phyloP scores from a whole-genome alignment of 1,140 invertebrate species.

The Trissolcus basalis region DNA sequence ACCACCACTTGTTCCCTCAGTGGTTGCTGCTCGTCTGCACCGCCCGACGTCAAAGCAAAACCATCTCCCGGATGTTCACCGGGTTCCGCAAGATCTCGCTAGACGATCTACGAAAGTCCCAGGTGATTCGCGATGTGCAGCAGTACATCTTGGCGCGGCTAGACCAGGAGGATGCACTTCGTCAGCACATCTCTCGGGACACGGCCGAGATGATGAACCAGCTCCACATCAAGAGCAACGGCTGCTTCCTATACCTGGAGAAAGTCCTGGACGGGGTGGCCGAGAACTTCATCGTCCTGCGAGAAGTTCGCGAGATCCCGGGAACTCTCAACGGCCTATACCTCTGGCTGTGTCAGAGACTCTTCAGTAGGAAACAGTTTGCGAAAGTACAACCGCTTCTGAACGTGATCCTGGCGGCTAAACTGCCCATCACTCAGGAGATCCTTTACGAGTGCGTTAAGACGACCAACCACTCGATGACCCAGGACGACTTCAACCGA shows the following conservation, averaged over 20 bases:
- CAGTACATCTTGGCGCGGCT: constrained; percentile 94
- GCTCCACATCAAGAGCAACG: constrained; percentile 96
- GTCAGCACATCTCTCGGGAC: constrained; percentile 87
- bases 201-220: constrained; percentile 97
- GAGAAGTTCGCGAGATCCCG: constrained; percentile 92
- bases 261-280: constrained; percentile 94
- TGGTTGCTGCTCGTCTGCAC: constrained; percentile 95
- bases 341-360: constrained; percentile 93
- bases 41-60: constrained; percentile 89
- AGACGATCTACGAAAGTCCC: constrained; percentile 92
- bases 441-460: constrained; percentile 88
- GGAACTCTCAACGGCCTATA: constrained; percentile 96
- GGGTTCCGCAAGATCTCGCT: constrained; percentile 95
- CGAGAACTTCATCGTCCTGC: constrained; percentile 92
- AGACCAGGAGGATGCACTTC: constrained; percentile 87
- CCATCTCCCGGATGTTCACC: constrained; percentile 92
- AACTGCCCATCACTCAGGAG: constrained; percentile 87
- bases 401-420: constrained; percentile 91
- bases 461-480: constrained; percentile 87
- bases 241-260: constrained; percentile 95
- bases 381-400: constrained; percentile 89
- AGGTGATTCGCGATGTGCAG: constrained; percentile 93
- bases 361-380: constrained; percentile 93
- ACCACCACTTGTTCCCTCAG: constrained; percentile 94
- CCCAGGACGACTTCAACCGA: constrained; percentile 89